Evolutionary conservation across 1,140 invertebrate genomes (phyloP), one percentile per base, ranked within the genome.

Genomic region (Wiebesia pumilae): DNA sequence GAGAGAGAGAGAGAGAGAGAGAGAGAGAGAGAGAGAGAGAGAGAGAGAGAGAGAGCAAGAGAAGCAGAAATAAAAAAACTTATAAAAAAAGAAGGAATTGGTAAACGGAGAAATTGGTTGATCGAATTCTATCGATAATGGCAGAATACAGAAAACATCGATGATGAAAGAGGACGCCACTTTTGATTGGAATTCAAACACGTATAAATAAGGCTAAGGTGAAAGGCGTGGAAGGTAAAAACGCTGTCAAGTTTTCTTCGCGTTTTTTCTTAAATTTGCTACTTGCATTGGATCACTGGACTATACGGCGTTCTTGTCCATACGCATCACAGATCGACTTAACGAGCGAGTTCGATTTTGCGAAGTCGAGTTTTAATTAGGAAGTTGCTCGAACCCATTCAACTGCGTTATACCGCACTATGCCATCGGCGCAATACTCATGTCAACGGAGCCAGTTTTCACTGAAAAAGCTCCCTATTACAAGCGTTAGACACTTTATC

Each of bases 301-400:
- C n/a, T 16, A 30, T 33, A 21, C n/a, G n/a, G 24, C 33, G n/a
- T 67, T 1, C 19, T 30, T n/a, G 58, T 54, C 27, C 33, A 58
- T 16, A 12, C 3, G 19, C 19, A 58, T 58, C 54, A 21, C 10
- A 58, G 19, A 58, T 16, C 54, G 19, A 10, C 54, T n/a, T n/a
- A n/a, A n/a, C n/a, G n/a, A n/a, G n/a, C n/a, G n/a, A n/a, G n/a
- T n/a, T n/a, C n/a, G n/a, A n/a, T n/a, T n/a, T n/a, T n/a, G n/a
- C n/a, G n/a, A 58, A 58, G 19, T 19, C 19, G 19, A 58, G 54
- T 58, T 79, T 81, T 43, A 67, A 81, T 67, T 81, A 67, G 58
- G 58, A 67, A 81, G 67, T 67, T 67, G 58, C 67, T n/a, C 33
- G 54, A 43, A 30, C 9, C 10, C 10, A 16, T 19, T 69, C 30